A percentile compares a stretch with the other conserved stretches of the same genome.
phyloP scores from a whole-genome alignment of 1,140 invertebrate species.

The Formica selysi region DNA sequence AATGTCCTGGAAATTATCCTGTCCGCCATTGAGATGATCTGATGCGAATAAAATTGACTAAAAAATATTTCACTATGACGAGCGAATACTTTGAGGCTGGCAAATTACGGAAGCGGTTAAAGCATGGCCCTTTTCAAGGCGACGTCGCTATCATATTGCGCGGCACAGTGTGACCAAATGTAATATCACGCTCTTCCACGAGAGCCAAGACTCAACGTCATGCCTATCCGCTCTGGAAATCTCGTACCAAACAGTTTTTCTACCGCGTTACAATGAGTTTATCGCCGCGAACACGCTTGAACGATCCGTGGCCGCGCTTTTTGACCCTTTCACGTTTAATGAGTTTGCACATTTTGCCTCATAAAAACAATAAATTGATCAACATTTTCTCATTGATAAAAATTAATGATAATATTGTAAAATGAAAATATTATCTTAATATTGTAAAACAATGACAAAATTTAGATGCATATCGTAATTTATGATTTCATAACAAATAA shows the following conservation, averaged over 20 bases:
- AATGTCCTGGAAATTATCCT: neutral
- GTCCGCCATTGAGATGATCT: neutral
- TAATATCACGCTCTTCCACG: slow-evolving; percentile 56
- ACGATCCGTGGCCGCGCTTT: slow-evolving; percentile 44
- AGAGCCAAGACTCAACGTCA: slow-evolving; percentile 54
- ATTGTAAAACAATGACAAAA: neutral
- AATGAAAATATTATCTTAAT: slow-evolving; percentile 24
- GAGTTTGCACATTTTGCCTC: slow-evolving; percentile 24
- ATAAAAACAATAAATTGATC: slow-evolving; percentile 46
- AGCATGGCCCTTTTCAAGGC: slow-evolving; percentile 45
- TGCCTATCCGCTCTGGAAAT: slow-evolving; percentile 57
- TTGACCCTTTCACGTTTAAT: slow-evolving; percentile 48
- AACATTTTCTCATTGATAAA: slow-evolving; percentile 34
- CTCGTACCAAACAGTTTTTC: slow-evolving; percentile 60
- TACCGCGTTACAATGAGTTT: slow-evolving; percentile 39
- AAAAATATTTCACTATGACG: neutral
- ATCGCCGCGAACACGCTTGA: slow-evolving; percentile 48
- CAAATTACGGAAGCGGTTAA: slow-evolving; percentile 59
- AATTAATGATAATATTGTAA: slow-evolving; percentile 36
- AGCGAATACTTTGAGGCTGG: slow-evolving; percentile 29
- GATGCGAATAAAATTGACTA: neutral
- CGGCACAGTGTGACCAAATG: slow-evolving; percentile 56
- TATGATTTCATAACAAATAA: neutral
- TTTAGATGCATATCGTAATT: neutral
- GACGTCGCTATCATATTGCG: slow-evolving; percentile 41